phyloP scores from a whole-genome alignment of 2,888 invertebrate genomes.

The Dynastes grantii region DNA sequence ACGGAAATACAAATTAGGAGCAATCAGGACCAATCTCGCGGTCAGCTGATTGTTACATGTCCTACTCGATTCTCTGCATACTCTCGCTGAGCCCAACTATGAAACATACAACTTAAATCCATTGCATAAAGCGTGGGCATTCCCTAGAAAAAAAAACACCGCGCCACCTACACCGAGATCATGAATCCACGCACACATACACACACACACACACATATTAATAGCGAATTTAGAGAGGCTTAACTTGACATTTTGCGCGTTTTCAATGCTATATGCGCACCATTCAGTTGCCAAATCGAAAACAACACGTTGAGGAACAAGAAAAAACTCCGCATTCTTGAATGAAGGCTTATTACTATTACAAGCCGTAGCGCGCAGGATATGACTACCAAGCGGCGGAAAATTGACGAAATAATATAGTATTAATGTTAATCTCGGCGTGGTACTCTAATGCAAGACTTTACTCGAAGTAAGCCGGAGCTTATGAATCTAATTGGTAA shows the following conservation, averaged over 20 bases:
- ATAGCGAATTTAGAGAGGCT: constrained; percentile 27
- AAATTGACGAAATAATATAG: constrained; percentile 42
- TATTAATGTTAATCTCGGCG: constrained; percentile 40
- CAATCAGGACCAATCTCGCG: constrained; percentile 70
- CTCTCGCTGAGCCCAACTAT: background rate
- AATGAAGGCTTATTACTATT: constrained; percentile 31
- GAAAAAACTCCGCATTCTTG: background rate
- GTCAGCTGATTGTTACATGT: constrained; percentile 70
- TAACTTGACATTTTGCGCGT: constrained; percentile 40
- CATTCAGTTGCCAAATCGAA: constrained; percentile 6
- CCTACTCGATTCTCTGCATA: constrained; percentile 58
- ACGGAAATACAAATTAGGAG: constrained; percentile 70
- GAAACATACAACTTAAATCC: constrained; percentile 46
- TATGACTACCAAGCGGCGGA: constrained; percentile 38
- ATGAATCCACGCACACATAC: constrained; percentile 12
- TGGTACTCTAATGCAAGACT: constrained; percentile 26
- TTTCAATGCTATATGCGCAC: background rate
- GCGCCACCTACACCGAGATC: constrained; percentile 23
- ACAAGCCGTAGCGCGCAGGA: constrained; percentile 25
- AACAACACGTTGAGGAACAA: background rate
- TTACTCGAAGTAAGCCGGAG: background rate
- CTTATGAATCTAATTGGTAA: constrained; percentile 26
- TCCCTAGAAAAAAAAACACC: constrained; percentile 53
- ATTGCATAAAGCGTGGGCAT: constrained; percentile 55
- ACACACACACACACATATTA: no score